Conservation (phyloP, 2,113 vertebrate genomes). For the Accipiter virgatus region DNA sequence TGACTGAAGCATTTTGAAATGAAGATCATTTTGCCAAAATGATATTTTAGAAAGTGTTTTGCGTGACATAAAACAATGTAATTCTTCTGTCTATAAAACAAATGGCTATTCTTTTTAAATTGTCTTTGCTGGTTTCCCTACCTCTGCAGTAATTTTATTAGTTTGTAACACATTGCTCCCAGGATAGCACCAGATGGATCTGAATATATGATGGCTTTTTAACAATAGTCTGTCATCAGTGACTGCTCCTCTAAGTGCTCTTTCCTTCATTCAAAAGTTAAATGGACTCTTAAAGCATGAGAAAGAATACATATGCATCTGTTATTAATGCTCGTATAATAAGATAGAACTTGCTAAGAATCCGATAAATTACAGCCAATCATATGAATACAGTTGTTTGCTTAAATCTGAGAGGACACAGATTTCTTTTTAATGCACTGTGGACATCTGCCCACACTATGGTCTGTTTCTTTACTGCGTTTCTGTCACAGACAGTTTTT, state of each 20-base stretch:
- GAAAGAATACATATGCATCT: constrained; percentile 43
- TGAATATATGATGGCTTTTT: constrained; percentile 64
- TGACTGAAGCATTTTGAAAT: background rate
- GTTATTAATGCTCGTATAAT: constrained; percentile 1
- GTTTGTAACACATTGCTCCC: constrained; percentile 43
- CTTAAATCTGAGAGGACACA: background rate
- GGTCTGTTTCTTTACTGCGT: background rate
- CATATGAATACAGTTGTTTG: background rate
- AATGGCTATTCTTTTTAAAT: background rate
- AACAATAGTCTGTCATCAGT: constrained; percentile 67
- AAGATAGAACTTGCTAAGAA: constrained; percentile 12
- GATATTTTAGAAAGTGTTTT: background rate
- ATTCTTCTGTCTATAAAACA: constrained; percentile 20
- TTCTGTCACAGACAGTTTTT: background rate
- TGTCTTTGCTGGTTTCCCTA: constrained; percentile 6
- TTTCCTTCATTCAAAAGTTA: constrained; percentile 62
- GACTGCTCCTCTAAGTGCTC: constrained; percentile 58
- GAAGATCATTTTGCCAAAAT: background rate
- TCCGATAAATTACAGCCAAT: constrained; percentile 16
- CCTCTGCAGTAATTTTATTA: constrained; percentile 51
- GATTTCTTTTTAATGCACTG: background rate
- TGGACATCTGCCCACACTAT: background rate
- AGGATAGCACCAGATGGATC: constrained; percentile 58
- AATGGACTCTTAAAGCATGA: constrained; percentile 62
- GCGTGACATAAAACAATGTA: background rate